A percentile compares a stretch with the other conserved stretches of the same genome.
phyloP scores from a whole-genome alignment of 2,113 vertebrate genomes.

The Proteles cristata region DNA sequence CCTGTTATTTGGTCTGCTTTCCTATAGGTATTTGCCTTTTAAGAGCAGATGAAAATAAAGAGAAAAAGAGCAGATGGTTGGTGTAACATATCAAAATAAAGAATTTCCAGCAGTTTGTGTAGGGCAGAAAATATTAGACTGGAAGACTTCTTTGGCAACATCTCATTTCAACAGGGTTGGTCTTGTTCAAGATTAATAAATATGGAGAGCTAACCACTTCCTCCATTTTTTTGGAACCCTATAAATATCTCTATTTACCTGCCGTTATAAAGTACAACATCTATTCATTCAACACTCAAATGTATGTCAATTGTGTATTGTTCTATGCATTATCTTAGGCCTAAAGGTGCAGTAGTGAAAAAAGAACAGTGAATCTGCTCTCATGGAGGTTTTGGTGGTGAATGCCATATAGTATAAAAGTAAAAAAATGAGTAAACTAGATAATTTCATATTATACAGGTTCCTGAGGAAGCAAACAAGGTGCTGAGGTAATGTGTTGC shows the following conservation, averaged over 20 bases:
- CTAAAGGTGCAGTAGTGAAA: neutral
- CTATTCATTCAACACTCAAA: neutral
- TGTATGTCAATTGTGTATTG: neutral
- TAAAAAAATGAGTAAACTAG: constrained; percentile 23
- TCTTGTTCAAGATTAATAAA: constrained; percentile 15
- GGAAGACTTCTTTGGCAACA: neutral
- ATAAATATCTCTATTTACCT: neutral
- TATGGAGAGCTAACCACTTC: neutral
- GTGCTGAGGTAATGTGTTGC: neutral
- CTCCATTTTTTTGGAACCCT: neutral
- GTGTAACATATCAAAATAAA: neutral
- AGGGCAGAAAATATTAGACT: neutral
- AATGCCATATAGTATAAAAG: neutral
- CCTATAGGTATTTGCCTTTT: neutral
- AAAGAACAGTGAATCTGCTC: neutral
- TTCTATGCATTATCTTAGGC: neutral
- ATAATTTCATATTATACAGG: neutral
- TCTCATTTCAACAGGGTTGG: neutral
- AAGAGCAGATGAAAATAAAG: neutral
- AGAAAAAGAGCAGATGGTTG: neutral
- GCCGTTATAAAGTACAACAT: neutral
- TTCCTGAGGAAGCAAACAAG: neutral
- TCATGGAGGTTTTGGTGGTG: neutral
- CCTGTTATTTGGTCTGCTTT: neutral
- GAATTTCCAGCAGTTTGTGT: neutral